phyloP scores from a whole-genome alignment of 2,888 invertebrate genomes.

The Clitarchus hookeri region DNA sequence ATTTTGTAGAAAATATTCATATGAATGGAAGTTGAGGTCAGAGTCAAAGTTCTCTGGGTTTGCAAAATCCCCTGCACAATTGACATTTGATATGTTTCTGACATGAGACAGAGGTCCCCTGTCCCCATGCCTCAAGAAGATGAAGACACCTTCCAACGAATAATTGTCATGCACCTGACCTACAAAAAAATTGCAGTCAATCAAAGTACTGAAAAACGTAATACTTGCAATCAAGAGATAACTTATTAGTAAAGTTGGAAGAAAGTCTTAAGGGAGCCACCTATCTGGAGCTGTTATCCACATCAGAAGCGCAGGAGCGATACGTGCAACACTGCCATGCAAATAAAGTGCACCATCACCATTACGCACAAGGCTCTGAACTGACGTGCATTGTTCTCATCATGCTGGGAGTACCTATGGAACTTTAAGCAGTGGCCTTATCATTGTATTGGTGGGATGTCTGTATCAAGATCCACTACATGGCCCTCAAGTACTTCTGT shows the following conservation, averaged over 20 bases:
- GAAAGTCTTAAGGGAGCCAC: no score
- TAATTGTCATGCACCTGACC: constrained; percentile 62
- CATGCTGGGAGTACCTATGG: no score
- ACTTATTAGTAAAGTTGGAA: background rate
- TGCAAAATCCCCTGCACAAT: constrained; percentile 66
- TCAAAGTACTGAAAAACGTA: background rate
- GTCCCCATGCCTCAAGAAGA: constrained; percentile 87
- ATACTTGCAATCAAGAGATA: background rate
- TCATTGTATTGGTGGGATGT: no score
- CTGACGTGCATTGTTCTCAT: no score
- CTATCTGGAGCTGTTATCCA: no score
- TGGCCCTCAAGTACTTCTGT: no score
- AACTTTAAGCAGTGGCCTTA: no score
- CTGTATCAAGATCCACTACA: no score
- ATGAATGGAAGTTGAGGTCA: constrained; percentile 39
- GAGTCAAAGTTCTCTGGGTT: constrained; percentile 41
- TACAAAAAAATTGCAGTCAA: constrained; percentile 46
- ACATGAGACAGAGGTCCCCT: constrained; percentile 85
- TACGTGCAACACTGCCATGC: no score
- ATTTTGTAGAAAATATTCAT: constrained; percentile 41
- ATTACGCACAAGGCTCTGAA: no score
- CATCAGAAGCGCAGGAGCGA: no score
- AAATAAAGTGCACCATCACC: no score
- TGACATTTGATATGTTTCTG: constrained; percentile 74
- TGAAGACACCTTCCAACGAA: constrained; percentile 70